Conservation (phyloP, 2,888 invertebrate species). For the Griposia aprilina region DNA sequence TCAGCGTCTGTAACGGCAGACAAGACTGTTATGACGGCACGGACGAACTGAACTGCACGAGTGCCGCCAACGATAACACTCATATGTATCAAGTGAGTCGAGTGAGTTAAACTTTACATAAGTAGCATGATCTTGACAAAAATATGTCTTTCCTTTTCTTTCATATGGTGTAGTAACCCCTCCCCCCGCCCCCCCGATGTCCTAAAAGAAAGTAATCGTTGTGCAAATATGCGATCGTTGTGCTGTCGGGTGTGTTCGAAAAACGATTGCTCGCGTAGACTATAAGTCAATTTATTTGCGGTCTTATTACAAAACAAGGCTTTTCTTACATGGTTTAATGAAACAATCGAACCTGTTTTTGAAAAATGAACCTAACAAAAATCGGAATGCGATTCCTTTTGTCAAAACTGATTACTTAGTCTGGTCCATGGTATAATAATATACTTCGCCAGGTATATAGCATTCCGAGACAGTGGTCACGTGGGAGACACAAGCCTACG, state of each 20-base stretch:
- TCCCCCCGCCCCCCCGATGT: too few species aligned
- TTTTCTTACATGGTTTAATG: too few species aligned
- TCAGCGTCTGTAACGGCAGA: conserved; percentile 92
- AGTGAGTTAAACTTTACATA: conserved; percentile 41
- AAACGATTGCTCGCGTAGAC: not conserved
- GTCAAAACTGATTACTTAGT: too few species aligned
- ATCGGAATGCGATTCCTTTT: too few species aligned
- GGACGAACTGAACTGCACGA: conserved; percentile 93
- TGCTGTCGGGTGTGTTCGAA: not conserved
- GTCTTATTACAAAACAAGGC: too few species aligned
- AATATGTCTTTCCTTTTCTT: not conserved
- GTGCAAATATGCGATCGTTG: not conserved
- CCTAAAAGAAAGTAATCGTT: not conserved
- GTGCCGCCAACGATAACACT: conserved; percentile 70
- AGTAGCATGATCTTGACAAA: conserved; percentile 2
- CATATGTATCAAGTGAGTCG: conserved; percentile 77
- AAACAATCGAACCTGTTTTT: too few species aligned
- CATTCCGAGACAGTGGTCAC: too few species aligned
- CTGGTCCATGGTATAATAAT: too few species aligned
- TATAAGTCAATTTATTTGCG: not conserved
- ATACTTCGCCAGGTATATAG: too few species aligned
- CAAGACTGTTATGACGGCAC: conserved; percentile 93
- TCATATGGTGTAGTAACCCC: too few species aligned
- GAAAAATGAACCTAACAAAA: too few species aligned
- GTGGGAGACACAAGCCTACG: too few species aligned